phyloP scores from a whole-genome alignment of 92 coral and sea anemone genomes.

The Epizoanthus rinbou region DNA sequence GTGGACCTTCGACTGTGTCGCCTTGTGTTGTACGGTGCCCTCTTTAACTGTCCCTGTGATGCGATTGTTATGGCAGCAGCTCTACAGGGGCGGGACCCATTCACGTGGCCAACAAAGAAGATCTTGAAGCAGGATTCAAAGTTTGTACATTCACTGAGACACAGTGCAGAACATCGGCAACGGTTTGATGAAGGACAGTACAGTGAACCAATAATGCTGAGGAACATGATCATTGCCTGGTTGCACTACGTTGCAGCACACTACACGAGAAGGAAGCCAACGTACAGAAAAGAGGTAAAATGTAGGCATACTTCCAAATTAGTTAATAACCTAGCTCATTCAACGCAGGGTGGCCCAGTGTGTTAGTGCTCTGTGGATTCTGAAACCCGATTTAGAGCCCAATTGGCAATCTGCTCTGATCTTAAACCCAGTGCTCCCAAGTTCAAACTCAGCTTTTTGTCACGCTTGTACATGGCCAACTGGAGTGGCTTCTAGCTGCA shows the following conservation, averaged over 20 bases:
- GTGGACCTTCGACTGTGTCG: conserved; percentile 47
- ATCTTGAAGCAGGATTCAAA: conserved; percentile 23
- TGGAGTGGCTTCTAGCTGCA: too few species aligned
- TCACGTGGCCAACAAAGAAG: conserved; percentile 40
- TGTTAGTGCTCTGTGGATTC: too few species aligned
- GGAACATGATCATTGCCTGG: conserved; percentile 38
- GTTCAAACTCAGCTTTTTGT: background rate
- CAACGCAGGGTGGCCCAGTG: too few species aligned
- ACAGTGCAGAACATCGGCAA: conserved; percentile 20
- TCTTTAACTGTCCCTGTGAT: conserved; percentile 51
- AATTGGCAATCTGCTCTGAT: too few species aligned
- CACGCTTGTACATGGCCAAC: background rate
- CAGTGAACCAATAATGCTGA: conserved; percentile 40
- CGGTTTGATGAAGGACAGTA: conserved; percentile 35
- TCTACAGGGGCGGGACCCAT: conserved; percentile 30
- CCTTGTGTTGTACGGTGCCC: conserved; percentile 40
- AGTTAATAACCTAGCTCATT: too few species aligned
- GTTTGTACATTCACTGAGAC: conserved; percentile 33
- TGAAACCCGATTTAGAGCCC: too few species aligned
- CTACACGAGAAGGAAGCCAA: too few species aligned
- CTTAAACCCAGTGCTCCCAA: too few species aligned
- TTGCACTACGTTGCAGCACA: background rate
- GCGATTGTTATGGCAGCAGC: conserved; percentile 55
- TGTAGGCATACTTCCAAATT: too few species aligned
- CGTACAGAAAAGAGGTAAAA: background rate